Percentiles rank a stretch among this genome's conserved stretches.
Evolutionary conservation across 2,113 vertebrate species (phyloP).

Genomic region (Rhineura floridana): DNA sequence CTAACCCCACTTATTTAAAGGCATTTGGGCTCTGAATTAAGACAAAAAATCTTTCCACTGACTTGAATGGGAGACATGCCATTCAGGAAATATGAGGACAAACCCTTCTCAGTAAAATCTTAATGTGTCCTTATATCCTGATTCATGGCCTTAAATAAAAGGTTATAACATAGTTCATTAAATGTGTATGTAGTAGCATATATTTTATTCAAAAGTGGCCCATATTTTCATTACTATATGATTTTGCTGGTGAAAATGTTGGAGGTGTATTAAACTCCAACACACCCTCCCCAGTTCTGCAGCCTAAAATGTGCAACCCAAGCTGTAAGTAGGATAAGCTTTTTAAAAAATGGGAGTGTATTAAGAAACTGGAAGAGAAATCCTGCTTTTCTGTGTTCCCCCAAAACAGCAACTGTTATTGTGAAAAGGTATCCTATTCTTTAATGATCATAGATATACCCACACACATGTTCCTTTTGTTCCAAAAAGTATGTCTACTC

Average conservation of each 20-base stretch:
- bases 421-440: background rate
- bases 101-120: conserved; percentile 11
- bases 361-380: background rate
- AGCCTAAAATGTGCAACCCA: background rate
- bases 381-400: background rate
- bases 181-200: background rate
- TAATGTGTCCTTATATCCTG: background rate
- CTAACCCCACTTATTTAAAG: background rate
- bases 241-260: background rate
- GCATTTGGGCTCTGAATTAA: background rate
- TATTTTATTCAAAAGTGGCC: background rate
- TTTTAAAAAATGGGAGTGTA: background rate
- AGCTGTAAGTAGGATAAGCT: background rate
- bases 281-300: background rate
- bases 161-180: conserved; percentile 1
- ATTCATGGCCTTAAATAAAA: conserved; percentile 11
- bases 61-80: background rate
- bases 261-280: background rate
- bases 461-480: background rate
- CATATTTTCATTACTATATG: background rate
- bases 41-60: background rate
- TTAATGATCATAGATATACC: background rate
- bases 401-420: background rate
- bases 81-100: conserved; percentile 4
- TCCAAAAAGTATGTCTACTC: background rate